phyloP scores from a whole-genome alignment of 2,113 vertebrate species.

The Thamnophis sirtalis region DNA sequence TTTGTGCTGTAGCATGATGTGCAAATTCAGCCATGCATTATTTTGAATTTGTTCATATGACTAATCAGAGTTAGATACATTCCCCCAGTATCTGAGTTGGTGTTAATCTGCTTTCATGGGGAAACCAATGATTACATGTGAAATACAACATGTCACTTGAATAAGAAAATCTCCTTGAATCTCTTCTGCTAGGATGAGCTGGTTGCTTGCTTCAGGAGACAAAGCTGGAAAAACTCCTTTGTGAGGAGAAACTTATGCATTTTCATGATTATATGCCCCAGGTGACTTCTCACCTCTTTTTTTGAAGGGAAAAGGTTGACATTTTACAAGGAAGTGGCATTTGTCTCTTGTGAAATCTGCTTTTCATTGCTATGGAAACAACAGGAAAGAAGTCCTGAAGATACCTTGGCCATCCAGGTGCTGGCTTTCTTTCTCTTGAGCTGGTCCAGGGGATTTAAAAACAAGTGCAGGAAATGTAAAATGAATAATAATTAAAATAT shows the following conservation, averaged over 20 bases:
- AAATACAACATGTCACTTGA: background rate
- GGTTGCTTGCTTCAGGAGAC: background rate
- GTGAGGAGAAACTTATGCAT: background rate
- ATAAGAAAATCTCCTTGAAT: background rate
- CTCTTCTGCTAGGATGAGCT: background rate
- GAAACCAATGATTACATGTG: background rate
- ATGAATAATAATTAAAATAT: background rate
- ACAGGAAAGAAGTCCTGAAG: background rate
- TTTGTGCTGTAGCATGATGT: background rate
- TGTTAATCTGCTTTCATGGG: background rate
- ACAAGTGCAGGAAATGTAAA: background rate
- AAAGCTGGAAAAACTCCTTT: background rate
- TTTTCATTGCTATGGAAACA: background rate
- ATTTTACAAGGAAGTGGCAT: slow-evolving; percentile 27
- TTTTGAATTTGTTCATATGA: background rate
- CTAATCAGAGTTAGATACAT: background rate
- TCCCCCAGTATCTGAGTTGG: background rate
- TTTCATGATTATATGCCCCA: background rate
- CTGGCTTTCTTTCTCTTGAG: background rate
- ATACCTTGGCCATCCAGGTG: background rate
- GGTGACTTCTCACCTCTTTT: slow-evolving; percentile 7
- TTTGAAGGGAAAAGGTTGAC: slow-evolving; percentile 15
- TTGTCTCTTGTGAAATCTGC: slow-evolving; percentile 14
- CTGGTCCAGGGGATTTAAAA: background rate
- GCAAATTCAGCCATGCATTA: background rate